These are phyloP conservation scores for Phycodurus eques DNA, from an alignment of 2,113 vertebrate species.

Conservation along the genomic window DNA sequence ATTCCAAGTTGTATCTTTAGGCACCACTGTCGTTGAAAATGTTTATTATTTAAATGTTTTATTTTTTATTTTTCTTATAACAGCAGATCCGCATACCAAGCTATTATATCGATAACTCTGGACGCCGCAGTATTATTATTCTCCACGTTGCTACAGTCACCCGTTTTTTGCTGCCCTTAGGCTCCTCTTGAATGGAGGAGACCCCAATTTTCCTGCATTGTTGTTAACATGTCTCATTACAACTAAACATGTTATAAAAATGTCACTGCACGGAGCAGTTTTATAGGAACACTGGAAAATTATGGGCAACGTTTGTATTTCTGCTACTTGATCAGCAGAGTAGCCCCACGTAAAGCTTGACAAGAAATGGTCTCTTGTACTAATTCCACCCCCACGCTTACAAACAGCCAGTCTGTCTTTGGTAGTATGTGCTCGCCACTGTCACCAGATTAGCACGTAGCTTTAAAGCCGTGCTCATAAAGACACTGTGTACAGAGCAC, in stretches of 20 bases:
- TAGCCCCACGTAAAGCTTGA: slow-evolving; percentile 33
- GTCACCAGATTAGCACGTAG: slow-evolving; percentile 64
- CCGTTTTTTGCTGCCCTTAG: too few relatives aligned
- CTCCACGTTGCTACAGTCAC: too few relatives aligned
- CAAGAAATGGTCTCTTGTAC: slow-evolving; percentile 44
- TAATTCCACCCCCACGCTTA: slow-evolving; percentile 50
- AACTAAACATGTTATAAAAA: neutral
- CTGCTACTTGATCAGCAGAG: slow-evolving; percentile 14
- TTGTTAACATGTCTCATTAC: too few relatives aligned
- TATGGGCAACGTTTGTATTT: neutral
- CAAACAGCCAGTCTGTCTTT: slow-evolving; percentile 44
- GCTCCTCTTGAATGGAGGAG: too few relatives aligned
- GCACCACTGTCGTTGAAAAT: too few relatives aligned
- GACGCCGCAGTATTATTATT: too few relatives aligned
- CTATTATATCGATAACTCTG: too few relatives aligned
- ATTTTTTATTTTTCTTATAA: too few relatives aligned
- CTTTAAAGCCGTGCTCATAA: slow-evolving; percentile 60
- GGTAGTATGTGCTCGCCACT: slow-evolving; percentile 56
- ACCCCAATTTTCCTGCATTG: too few relatives aligned
- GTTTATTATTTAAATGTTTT: too few relatives aligned
- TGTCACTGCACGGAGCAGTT: neutral
- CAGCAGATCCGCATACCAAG: too few relatives aligned
- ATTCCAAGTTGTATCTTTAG: too few relatives aligned
- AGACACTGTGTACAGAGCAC: slow-evolving; percentile 59
- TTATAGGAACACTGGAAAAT: neutral